phyloP scores from a whole-genome alignment of 2,113 vertebrate genomes.

The Rhegmatorhina hoffmannsi region DNA sequence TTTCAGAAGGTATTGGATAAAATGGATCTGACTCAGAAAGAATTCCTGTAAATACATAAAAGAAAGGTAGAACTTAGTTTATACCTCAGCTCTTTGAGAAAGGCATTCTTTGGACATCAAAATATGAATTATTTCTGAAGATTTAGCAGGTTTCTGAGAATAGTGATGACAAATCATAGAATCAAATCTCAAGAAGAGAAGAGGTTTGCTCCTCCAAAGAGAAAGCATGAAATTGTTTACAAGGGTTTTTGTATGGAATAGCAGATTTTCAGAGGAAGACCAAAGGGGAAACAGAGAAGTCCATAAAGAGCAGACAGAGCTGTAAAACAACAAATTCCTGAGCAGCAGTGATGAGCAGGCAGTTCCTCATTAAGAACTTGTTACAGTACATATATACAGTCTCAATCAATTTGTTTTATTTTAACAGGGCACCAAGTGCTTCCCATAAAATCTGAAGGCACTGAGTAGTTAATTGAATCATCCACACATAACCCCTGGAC shows the following conservation, averaged over 20 bases:
- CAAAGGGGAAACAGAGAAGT: neutral
- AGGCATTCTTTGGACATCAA: neutral
- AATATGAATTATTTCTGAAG: neutral
- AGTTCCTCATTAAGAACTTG: slow-evolving; percentile 4
- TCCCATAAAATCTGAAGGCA: neutral
- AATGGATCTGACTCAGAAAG: neutral
- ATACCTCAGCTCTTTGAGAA: neutral
- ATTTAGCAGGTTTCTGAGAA: neutral
- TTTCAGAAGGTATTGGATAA: neutral
- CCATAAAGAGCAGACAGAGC: neutral
- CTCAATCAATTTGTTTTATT: slow-evolving; percentile 41
- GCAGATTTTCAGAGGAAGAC: neutral
- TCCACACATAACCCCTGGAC: neutral
- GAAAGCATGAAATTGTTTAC: neutral
- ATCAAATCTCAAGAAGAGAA: neutral
- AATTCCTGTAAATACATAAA: neutral
- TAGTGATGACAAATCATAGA: neutral
- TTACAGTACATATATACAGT: neutral
- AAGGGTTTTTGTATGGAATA: neutral
- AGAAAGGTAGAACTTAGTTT: neutral
- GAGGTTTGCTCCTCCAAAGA: neutral
- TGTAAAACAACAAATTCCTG: neutral
- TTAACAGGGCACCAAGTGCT: neutral
- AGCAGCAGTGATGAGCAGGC: neutral
- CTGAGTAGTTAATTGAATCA: slow-evolving; percentile 15